A percentile compares a stretch with the other conserved stretches of the same genome.
phyloP scores from a whole-genome alignment of 2,888 invertebrate genomes.

The Oscheius sp. region DNA sequence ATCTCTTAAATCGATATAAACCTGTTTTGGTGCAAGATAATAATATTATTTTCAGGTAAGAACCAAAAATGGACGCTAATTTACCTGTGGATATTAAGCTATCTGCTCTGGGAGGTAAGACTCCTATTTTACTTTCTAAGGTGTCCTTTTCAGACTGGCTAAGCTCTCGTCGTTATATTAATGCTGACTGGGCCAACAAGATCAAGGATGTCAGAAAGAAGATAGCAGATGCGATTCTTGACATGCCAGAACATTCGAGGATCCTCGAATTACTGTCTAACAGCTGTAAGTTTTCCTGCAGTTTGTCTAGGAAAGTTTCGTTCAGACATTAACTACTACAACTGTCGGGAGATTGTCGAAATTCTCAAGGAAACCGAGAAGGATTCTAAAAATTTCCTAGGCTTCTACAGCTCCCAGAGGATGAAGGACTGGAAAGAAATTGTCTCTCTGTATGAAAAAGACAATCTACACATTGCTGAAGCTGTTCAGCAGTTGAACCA shows the following conservation, averaged over 20 bases:
- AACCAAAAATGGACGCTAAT: conserved; percentile 12
- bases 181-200: conserved; percentile 20
- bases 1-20: not conserved
- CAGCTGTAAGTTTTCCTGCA: conserved; percentile 78
- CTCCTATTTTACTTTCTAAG: not conserved
- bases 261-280: conserved; percentile 84
- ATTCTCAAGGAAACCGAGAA: conserved; percentile 94
- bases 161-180: conserved; percentile 19
- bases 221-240: conserved; percentile 72
- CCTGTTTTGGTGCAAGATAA: not conserved
- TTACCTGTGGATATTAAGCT: conserved; percentile 27
- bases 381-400: conserved; percentile 95
- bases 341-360: conserved; percentile 90
- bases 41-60: not conserved
- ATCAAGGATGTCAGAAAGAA: conserved; percentile 18
- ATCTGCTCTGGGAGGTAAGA: conserved; percentile 19
- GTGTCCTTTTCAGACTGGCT: conserved; percentile 26
- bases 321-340: conserved; percentile 89
- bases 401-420: conserved; percentile 92
- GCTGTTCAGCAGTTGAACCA: conserved; percentile 90
- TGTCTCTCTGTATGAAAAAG: conserved; percentile 86
- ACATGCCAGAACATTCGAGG: conserved; percentile 87
- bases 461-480: conserved; percentile 90
- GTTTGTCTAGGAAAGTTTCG: conserved; percentile 34
- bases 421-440: conserved; percentile 98